These are phyloP conservation scores for Caenorhabditis sinica DNA, from an alignment of 2,888 invertebrate species.

Conservation along the genomic window DNA sequence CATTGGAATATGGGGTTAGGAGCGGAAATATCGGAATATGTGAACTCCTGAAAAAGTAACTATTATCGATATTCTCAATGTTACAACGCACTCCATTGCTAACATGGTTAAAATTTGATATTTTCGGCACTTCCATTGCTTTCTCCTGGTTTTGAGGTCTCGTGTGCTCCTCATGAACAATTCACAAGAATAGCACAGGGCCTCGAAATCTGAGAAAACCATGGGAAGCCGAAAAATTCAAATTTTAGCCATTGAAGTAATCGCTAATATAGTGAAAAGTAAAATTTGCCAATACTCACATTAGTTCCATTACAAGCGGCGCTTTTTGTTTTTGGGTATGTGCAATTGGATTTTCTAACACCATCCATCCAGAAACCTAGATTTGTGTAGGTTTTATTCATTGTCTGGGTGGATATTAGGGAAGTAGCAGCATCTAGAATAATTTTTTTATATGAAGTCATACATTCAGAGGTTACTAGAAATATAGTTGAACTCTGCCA, in stretches of 20 bases:
- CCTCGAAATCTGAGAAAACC: no score
- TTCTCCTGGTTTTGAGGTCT: no score
- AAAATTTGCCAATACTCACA: neutral
- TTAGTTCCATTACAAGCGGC: constrained; percentile 31
- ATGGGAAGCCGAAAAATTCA: no score
- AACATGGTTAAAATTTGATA: no score
- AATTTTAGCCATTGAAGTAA: no score
- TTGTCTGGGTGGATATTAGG: neutral
- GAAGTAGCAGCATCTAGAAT: neutral
- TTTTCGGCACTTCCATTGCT: no score
- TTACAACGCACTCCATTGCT: no score
- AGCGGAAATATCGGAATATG: neutral
- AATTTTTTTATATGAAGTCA: no score
- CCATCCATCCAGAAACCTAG: constrained; percentile 38
- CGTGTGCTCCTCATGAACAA: no score
- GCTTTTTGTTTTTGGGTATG: neutral
- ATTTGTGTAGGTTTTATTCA: neutral
- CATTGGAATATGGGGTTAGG: constrained; percentile 11
- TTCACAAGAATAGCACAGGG: no score
- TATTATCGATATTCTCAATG: no score
- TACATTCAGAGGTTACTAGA: neutral
- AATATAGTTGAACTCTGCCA: neutral
- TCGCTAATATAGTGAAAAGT: no score
- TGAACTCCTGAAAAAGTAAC: constrained; percentile 10
- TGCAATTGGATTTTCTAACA: constrained; percentile 1